Base-by-base conservation (phyloP, 2,113 vertebrate genomes). In the Pteronura brasiliensis region DNA sequence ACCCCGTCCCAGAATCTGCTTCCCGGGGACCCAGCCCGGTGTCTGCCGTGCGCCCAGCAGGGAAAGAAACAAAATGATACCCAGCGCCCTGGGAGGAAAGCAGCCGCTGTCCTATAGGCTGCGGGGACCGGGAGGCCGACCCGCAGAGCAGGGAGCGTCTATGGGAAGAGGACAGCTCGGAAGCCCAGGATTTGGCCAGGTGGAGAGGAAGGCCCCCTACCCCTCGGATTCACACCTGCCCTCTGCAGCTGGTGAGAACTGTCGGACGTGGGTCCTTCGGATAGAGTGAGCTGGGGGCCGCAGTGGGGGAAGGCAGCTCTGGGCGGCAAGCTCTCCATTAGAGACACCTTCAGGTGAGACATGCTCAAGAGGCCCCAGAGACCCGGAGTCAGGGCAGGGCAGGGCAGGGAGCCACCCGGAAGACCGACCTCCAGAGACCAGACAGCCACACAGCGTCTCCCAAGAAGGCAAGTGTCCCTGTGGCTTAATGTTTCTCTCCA, bases 401-500 rank as follows among this genome's bases (percentile, higher is more conserved):
- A 39, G n/a, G 36, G 18, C 69, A 39, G 21, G 69, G 20, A 39
- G 69, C 18, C n/a, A 8, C n/a, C 18, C 21, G 7, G 69, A 20
- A 71, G 69, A 71, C n/a, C 1, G 4, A 71, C n/a, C n/a, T 71
- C 69, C 63, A 34, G 63, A 65, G 63, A 67, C 31, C 31, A 15
- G 63, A 89, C 74, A 17, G 34, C 13, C 42, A 44, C 31, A 71
- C 11, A 79, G 69, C 3, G 23, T 69, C 96, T 88, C 49, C 91
- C 90, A 55, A 49, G 11, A 77, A 67, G 87, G 49, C 0, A 96
- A 92, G 97, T 39, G 81, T 97, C 93, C 95, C 97, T 97, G 65
- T 49, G 79, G 92, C 91, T 95, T 95, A 86, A 47, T 11, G 31
- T 86, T 89, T 49, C 96, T 91, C 96, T 95, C 93, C 97, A 95